Percentiles rank a stretch among this genome's conserved stretches.
phyloP scores from a whole-genome alignment of 2,888 invertebrate genomes.

The Archaeoteleia sp. region DNA sequence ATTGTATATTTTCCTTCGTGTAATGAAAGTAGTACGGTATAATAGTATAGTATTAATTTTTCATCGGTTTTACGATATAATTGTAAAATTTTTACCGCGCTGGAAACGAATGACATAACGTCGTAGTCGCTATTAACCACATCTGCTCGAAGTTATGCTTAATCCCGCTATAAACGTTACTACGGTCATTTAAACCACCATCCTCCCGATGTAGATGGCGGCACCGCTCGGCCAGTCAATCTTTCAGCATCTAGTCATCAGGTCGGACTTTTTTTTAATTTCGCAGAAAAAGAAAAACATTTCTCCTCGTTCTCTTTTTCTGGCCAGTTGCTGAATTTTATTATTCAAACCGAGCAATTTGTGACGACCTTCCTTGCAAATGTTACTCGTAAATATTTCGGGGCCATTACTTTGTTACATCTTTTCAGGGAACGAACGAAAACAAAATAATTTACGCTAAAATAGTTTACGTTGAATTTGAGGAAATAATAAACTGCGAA shows the following conservation, averaged over 20 bases:
- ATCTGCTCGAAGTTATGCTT: constrained; percentile 20
- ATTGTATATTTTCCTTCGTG: too few relatives aligned
- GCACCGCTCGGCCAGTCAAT: constrained; percentile 23
- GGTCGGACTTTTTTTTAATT: not conserved
- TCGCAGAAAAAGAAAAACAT: not conserved
- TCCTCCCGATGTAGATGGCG: constrained; percentile 20
- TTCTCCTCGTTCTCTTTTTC: too few relatives aligned
- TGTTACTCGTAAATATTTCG: too few relatives aligned
- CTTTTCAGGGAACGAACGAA: not conserved
- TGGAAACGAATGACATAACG: constrained; percentile 4
- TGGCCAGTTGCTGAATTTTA: too few relatives aligned
- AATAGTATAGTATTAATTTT: too few relatives aligned
- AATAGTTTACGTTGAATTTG: not conserved
- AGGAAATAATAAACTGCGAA: constrained; percentile 10
- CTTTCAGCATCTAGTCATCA: constrained; percentile 13
- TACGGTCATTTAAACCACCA: constrained; percentile 26
- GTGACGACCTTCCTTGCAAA: too few relatives aligned
- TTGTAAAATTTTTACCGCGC: not conserved
- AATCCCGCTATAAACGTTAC: constrained; percentile 21
- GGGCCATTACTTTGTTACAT: not conserved
- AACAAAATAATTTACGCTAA: not conserved
- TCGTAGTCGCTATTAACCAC: constrained; percentile 12
- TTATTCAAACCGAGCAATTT: too few relatives aligned
- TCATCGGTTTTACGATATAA: not conserved
- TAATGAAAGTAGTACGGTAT: too few relatives aligned